A percentile compares a stretch with the other conserved stretches of the same genome.
phyloP scores from a whole-genome alignment of 2,888 invertebrate species.

The Thelaira solivaga region DNA sequence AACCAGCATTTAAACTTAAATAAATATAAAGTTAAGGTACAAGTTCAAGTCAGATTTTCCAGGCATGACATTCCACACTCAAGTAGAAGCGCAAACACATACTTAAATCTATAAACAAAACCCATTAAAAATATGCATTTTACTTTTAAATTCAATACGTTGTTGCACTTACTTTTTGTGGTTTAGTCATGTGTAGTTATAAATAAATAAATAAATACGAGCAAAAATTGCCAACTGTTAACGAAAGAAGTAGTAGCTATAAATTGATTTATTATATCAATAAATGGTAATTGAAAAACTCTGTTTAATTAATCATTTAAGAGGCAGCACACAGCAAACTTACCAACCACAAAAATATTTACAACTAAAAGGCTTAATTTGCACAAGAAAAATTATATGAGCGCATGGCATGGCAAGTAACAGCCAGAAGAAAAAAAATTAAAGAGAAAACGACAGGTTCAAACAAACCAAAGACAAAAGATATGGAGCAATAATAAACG shows the following conservation, averaged over 20 bases:
- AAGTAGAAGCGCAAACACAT: neutral
- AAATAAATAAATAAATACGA: conserved; percentile 46
- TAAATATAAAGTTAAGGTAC: conserved; percentile 34
- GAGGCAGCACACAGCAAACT: conserved; percentile 41
- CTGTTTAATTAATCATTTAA: conserved; percentile 71
- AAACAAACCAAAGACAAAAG: conserved; percentile 57
- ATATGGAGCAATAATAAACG: conserved; percentile 54
- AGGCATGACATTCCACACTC: neutral
- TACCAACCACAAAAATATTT: neutral
- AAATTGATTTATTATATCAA: conserved; percentile 71
- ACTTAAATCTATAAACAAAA: neutral
- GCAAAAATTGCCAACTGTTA: too few relatives aligned
- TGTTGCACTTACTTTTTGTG: conserved; percentile 11
- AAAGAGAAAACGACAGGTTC: conserved; percentile 52
- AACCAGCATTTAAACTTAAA: conserved; percentile 45
- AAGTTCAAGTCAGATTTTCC: conserved; percentile 53
- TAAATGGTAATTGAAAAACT: conserved; percentile 71
- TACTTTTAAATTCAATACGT: neutral
- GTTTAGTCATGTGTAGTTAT: conserved; percentile 44
- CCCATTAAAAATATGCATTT: conserved; percentile 9
- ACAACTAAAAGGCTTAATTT: conserved; percentile 30
- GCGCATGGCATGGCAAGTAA: neutral
- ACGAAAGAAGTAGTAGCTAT: conserved; percentile 61
- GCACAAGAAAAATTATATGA: conserved; percentile 42
- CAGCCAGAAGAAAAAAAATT: conserved; percentile 6